These are phyloP conservation scores for Oreonectes daqikongensis DNA, from an alignment of 2,797 vertebrate species.

Conservation along the genomic window DNA sequence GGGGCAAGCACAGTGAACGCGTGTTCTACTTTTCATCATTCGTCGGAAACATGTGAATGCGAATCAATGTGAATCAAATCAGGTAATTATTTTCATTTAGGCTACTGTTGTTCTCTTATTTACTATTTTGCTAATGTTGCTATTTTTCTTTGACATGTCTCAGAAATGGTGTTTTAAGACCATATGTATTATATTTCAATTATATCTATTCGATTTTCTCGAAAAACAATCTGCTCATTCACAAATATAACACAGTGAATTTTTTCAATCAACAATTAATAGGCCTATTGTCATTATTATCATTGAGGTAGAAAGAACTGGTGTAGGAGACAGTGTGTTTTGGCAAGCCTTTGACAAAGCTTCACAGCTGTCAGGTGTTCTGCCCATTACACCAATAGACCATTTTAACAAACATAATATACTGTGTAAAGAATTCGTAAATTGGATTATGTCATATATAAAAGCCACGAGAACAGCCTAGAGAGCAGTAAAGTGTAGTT, in stretches of 20 bases:
- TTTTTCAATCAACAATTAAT: too few relatives aligned
- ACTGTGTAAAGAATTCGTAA: constrained; percentile 33
- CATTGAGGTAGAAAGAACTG: background rate
- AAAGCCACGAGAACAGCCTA: constrained; percentile 25
- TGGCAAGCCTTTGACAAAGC: constrained; percentile 37
- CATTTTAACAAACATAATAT: constrained; percentile 40
- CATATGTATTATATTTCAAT: too few relatives aligned
- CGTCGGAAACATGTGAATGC: background rate
- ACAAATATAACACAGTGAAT: too few relatives aligned
- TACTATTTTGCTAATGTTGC: background rate
- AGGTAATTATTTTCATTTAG: too few relatives aligned
- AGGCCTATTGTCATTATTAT: background rate
- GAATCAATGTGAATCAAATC: too few relatives aligned
- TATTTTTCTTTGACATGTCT: too few relatives aligned
- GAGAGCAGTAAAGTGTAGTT: constrained; percentile 8
- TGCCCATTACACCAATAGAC: constrained; percentile 45
- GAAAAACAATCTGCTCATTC: too few relatives aligned
- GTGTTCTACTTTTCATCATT: background rate
- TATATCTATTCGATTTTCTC: too few relatives aligned
- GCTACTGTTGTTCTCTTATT: too few relatives aligned
- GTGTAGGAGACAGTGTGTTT: constrained; percentile 35
- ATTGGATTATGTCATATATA: constrained; percentile 31
- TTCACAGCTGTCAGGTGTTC: constrained; percentile 58
- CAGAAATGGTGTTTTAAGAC: too few relatives aligned
- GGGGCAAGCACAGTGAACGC: background rate